Percentiles rank a stretch among this genome's conserved stretches.
These are phyloP conservation scores for Drosophila orosa DNA, from an alignment of 1,140 invertebrate genomes.

Conservation along the genomic window DNA sequence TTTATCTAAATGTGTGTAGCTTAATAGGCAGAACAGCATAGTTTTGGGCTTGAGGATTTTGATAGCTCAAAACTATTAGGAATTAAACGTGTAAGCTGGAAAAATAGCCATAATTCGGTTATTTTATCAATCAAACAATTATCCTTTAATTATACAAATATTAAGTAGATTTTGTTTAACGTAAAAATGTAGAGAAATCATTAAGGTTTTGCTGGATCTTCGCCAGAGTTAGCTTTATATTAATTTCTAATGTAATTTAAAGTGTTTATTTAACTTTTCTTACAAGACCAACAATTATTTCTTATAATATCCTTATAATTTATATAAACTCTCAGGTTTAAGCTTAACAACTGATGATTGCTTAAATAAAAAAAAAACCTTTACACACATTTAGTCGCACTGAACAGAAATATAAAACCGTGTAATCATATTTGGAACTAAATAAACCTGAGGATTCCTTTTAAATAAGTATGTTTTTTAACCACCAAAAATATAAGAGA, in stretches of 20 bases:
- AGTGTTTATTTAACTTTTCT: neutral
- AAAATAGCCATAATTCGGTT: neutral
- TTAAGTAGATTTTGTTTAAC: neutral
- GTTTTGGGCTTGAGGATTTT: neutral
- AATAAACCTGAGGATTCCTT: neutral
- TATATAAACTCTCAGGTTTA: neutral
- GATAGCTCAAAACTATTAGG: neutral
- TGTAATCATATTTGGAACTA: neutral
- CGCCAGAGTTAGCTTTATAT: neutral
- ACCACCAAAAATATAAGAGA: neutral
- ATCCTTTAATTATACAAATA: neutral
- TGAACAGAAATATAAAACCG: neutral
- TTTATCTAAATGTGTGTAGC: neutral
- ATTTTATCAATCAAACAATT: neutral
- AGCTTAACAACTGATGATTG: neutral
- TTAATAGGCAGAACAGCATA: neutral
- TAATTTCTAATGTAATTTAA: neutral
- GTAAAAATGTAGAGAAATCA: too few species aligned
- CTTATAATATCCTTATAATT: neutral
- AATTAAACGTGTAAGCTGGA: neutral
- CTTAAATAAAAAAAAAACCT: neutral
- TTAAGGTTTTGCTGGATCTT: too few species aligned
- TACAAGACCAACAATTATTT: neutral
- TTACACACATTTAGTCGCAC: neutral
- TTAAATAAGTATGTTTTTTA: neutral